A percentile compares a stretch with the other conserved stretches of the same genome.
phyloP scores from a whole-genome alignment of 1,140 invertebrate species.

The Drosophila rhopaloa region DNA sequence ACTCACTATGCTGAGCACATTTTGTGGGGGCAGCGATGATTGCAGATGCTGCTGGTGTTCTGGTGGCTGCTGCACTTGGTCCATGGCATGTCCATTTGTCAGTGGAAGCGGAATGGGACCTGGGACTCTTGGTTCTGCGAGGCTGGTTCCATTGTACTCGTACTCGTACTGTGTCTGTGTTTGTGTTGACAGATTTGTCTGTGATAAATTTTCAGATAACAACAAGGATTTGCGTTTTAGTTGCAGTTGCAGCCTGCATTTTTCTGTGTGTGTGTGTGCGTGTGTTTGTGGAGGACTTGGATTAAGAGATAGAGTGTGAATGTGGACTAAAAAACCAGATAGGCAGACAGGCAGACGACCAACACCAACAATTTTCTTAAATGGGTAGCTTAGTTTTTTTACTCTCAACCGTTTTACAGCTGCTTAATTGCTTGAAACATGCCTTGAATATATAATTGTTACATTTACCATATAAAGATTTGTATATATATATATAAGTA shows the following conservation, averaged over 20 bases:
- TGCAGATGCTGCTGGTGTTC: conserved; percentile 65
- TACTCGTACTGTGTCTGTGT: conserved; percentile 59
- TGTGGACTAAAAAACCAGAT: conserved; percentile 42
- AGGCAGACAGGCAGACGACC: conserved; percentile 66
- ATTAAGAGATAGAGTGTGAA: conserved; percentile 43
- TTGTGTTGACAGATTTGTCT: conserved; percentile 84
- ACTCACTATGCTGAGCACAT: conserved; percentile 83
- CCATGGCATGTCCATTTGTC: conserved; percentile 80
- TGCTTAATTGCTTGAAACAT: conserved; percentile 64
- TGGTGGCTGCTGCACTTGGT: conserved; percentile 68
- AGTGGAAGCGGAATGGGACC: conserved; percentile 58
- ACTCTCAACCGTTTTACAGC: conserved; percentile 37
- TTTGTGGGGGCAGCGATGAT: conserved; percentile 66
- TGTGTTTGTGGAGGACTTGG: conserved; percentile 25
- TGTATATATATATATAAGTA: conserved; percentile 15
- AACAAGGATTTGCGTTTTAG: conserved; percentile 82
- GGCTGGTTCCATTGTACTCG: conserved; percentile 66
- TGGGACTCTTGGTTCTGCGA: conserved; percentile 48
- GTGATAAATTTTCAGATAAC: conserved; percentile 83
- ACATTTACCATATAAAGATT: conserved; percentile 37
- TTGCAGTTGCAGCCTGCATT: conserved; percentile 45
- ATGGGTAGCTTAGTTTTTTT: conserved; percentile 50
- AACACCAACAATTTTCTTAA: conserved; percentile 70
- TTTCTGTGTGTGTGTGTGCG: conserved; percentile 13
- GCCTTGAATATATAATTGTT: conserved; percentile 49